Conservation (phyloP, 2,113 vertebrate genomes). For the Ariopsis seemanni region DNA sequence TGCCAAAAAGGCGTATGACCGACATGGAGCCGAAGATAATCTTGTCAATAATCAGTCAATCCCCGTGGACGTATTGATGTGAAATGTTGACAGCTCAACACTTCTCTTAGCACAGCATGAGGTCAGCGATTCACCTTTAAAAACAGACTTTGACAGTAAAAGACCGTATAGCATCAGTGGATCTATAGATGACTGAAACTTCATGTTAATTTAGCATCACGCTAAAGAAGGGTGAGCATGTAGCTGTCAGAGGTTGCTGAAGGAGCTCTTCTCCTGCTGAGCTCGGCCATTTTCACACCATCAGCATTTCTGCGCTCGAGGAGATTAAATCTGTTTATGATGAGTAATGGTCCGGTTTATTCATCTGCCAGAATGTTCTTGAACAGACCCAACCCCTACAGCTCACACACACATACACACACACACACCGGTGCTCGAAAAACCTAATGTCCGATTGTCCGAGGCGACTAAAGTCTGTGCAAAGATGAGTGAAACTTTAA, state of each 20-base stretch:
- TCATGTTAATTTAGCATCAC: not conserved
- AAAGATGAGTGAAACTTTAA: no score
- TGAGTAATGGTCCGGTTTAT: conserved; percentile 45
- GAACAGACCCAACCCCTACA: conserved; percentile 1
- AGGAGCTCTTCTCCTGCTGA: conserved; percentile 5
- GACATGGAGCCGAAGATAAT: not conserved
- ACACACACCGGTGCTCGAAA: not conserved
- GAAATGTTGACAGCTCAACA: not conserved
- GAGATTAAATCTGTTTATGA: conserved; percentile 47
- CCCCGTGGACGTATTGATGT: not conserved
- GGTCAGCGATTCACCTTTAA: not conserved
- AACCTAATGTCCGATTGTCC: no score
- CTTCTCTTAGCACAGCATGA: not conserved
- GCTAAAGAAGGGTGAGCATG: not conserved
- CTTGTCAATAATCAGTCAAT: not conserved
- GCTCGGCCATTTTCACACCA: conserved; percentile 31
- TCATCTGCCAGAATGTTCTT: conserved; percentile 13
- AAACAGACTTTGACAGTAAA: not conserved
- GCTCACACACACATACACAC: conserved; percentile 13
- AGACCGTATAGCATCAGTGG: not conserved
- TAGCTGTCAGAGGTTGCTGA: conserved; percentile 19
- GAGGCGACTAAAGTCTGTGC: no score
- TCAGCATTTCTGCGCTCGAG: conserved; percentile 34
- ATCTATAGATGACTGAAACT: conserved; percentile 13
- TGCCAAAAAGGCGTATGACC: not conserved